Percentiles rank a stretch among this genome's conserved stretches.
These are phyloP conservation scores for Chauna torquata DNA, from an alignment of 2,113 vertebrate genomes.

Conservation along the genomic window DNA sequence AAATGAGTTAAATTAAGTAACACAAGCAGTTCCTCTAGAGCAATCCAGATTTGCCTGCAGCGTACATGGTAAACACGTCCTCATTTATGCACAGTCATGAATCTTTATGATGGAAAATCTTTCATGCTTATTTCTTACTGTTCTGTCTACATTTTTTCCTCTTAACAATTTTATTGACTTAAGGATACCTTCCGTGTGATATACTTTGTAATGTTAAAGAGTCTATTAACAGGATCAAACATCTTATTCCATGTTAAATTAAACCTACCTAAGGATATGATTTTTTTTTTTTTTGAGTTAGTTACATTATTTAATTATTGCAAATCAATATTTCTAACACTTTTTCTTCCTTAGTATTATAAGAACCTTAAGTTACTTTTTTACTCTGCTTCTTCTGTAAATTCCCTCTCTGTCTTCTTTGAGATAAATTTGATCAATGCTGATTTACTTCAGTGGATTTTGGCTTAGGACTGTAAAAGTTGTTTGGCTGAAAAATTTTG, in stretches of 20 bases:
- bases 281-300: background rate
- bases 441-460: background rate
- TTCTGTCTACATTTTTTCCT: background rate
- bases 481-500: background rate
- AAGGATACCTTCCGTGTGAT: background rate
- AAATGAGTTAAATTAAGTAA: background rate
- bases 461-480: background rate
- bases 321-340: background rate
- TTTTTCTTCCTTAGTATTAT: background rate
- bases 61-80: background rate
- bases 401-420: background rate
- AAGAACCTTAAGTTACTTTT: background rate
- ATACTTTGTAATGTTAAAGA: background rate
- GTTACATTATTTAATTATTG: background rate
- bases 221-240: background rate
- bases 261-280: background rate
- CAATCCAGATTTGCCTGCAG: background rate
- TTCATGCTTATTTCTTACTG: slow-evolving; percentile 27
- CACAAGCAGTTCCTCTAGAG: background rate
- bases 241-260: background rate
- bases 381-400: background rate
- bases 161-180: slow-evolving; percentile 15
- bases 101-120: slow-evolving; percentile 1
- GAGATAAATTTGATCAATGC: background rate
- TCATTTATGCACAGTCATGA: slow-evolving; percentile 3